Conservation (phyloP, 2,113 vertebrate genomes). For the Phalacrocorax aristotelis region DNA sequence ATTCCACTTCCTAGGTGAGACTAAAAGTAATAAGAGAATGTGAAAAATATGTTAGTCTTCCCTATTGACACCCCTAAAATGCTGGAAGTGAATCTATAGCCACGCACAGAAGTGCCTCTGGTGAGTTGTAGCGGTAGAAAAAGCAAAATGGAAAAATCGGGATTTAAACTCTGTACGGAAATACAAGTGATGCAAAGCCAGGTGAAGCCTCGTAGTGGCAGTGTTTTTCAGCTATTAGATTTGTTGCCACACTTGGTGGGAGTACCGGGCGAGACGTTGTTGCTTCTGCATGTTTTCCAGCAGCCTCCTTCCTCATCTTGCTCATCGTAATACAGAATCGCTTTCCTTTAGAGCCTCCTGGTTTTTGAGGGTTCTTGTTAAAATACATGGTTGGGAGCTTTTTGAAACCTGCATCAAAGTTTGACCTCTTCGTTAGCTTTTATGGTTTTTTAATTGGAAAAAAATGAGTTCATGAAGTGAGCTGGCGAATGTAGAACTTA, state of each 20-base stretch:
- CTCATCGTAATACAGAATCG: no score
- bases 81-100: not conserved
- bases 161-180: not conserved
- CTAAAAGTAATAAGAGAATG: not conserved
- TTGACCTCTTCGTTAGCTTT: not conserved
- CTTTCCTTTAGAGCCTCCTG: not conserved
- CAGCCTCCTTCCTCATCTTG: not conserved
- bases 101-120: not conserved
- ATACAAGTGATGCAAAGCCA: not conserved
- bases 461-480: fast-evolving
- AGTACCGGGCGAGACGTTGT: not conserved
- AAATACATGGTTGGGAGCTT: fast-evolving
- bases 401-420: fast-evolving
- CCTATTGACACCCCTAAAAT: not conserved
- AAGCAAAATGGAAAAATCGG: not conserved
- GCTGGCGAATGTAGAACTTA: not conserved
- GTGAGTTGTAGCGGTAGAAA: not conserved
- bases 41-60: not conserved
- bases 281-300: not conserved
- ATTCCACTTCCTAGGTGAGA: not conserved
- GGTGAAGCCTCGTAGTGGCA: not conserved
- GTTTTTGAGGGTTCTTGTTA: not conserved
- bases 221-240: not conserved
- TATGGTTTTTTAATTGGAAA: not conserved
- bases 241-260: not conserved